A percentile compares a stretch with the other conserved stretches of the same genome.
These are phyloP conservation scores for Sebastes hubbsi DNA, from an alignment of 2,797 vertebrate genomes.

Conservation along the genomic window DNA sequence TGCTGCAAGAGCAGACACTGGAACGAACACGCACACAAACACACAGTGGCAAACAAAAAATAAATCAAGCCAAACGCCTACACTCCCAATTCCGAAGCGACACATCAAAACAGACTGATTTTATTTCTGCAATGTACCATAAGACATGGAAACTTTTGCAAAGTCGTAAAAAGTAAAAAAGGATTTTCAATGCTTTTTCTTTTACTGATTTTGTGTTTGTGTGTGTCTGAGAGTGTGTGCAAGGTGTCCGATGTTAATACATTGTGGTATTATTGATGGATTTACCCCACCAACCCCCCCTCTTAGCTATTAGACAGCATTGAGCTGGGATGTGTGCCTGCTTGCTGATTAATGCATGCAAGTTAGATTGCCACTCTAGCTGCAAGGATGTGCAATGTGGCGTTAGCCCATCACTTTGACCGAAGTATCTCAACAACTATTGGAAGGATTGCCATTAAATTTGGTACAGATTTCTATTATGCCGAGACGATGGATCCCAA, in stretches of 20 bases:
- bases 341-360: background rate
- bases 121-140: conserved; percentile 5
- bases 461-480: background rate
- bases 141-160: conserved; percentile 30
- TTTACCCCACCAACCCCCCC: background rate
- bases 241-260: background rate
- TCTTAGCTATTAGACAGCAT: background rate
- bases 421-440: background rate
- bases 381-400: background rate
- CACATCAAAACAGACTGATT: conserved; percentile 19
- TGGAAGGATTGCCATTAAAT: background rate
- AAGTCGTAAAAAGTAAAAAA: conserved; percentile 27
- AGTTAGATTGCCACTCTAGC: background rate
- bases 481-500: background rate
- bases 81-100: conserved; percentile 29
- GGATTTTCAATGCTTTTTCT: background rate
- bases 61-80: conserved; percentile 55
- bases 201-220: background rate
- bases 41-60: conserved; percentile 21
- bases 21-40: conserved; percentile 12
- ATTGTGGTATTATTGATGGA: background rate
- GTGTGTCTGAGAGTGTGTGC: background rate
- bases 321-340: background rate
- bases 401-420: background rate
- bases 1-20: conserved; percentile 22